phyloP scores from a whole-genome alignment of 2,888 invertebrate species.

The Nebria salina region DNA sequence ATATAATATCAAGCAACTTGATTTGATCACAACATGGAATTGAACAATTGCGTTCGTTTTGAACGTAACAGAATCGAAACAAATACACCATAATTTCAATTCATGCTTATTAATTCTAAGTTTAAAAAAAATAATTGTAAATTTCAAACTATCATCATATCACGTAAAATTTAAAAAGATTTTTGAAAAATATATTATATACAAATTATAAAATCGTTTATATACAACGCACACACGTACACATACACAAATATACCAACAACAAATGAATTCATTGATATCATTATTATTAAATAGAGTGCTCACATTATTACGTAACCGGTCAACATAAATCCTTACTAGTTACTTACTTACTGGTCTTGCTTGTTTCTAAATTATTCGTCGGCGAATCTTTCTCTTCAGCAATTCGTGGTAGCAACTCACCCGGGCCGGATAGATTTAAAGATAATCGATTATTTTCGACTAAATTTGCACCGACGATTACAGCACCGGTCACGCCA shows the following conservation, averaged over 20 bases:
- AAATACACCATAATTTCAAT: not conserved
- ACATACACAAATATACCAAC: not conserved
- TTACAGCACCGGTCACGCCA: slow-evolving; percentile 11
- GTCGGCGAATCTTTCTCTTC: slow-evolving; percentile 88
- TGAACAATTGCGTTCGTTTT: not conserved
- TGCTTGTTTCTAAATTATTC: slow-evolving; percentile 58
- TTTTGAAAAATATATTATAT: not conserved
- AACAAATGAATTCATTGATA: not conserved
- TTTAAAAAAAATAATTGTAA: not conserved
- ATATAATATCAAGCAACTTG: not conserved
- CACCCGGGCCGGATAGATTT: slow-evolving; percentile 65
- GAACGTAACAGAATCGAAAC: not conserved
- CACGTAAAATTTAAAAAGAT: not conserved
- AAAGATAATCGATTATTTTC: slow-evolving; percentile 62
- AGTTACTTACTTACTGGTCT: not conserved
- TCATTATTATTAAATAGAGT: not conserved
- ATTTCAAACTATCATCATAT: not conserved
- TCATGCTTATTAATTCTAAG: not conserved
- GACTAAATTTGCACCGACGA: slow-evolving; percentile 43
- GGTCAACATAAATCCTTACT: not conserved
- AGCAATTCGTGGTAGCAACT: slow-evolving; percentile 81
- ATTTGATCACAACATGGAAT: not conserved
- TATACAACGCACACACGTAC: not conserved
- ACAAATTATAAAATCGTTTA: not conserved
- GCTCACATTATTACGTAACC: not conserved